These are phyloP conservation scores for Cecidostiba fungosa DNA, from an alignment of 2,888 invertebrate genomes.

Conservation along the genomic window DNA sequence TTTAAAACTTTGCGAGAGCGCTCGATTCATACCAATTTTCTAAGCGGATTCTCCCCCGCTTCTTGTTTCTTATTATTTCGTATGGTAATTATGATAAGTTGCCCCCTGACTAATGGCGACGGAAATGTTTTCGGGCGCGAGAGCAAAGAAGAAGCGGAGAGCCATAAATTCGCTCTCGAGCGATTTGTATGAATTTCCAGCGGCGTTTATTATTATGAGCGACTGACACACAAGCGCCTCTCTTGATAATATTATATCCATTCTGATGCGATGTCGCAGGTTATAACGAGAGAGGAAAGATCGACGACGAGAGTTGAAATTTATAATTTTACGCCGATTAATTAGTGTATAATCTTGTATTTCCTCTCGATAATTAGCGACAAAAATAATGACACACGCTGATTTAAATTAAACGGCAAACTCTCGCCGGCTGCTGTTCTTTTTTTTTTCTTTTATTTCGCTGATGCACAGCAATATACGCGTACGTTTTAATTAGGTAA, in stretches of 20 bases:
- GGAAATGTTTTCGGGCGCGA: slow-evolving; percentile 45
- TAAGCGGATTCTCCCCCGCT: slow-evolving; percentile 44
- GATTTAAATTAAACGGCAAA: neutral
- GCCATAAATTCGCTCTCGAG: slow-evolving; percentile 34
- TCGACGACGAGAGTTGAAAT: neutral
- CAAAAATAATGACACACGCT: neutral
- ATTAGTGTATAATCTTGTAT: neutral
- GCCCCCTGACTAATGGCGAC: slow-evolving; percentile 47
- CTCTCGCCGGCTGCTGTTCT: neutral
- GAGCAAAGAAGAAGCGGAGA: neutral
- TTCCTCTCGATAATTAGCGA: neutral
- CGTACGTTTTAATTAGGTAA: slow-evolving; percentile 51
- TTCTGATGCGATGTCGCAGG: neutral
- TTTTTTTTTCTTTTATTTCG: neutral
- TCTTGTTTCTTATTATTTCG: slow-evolving; percentile 62
- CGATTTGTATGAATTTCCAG: slow-evolving; percentile 47
- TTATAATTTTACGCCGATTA: neutral
- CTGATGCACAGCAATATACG: neutral
- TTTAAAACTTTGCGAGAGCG: slow-evolving; percentile 69
- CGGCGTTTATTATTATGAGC: neutral
- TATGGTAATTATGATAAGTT: slow-evolving; percentile 59
- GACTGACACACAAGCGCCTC: neutral
- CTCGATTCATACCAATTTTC: slow-evolving; percentile 61
- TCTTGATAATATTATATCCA: neutral
- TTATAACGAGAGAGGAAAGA: neutral